Conservation (phyloP, 2,888 invertebrate species). For the Folsomia manolachei region DNA sequence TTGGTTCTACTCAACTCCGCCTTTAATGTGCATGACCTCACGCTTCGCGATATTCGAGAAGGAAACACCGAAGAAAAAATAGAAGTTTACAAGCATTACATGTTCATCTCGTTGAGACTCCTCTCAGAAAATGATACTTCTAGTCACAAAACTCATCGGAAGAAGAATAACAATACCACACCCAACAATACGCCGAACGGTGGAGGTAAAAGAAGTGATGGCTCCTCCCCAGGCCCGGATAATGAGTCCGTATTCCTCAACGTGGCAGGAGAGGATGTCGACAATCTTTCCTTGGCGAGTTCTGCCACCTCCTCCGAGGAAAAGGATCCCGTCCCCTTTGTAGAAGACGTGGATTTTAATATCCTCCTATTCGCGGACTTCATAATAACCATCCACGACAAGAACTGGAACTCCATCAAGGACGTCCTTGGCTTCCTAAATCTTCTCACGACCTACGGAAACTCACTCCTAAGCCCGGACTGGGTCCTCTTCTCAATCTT, state of each 20-base stretch:
- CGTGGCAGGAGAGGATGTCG: not conserved
- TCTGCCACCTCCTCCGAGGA: not conserved
- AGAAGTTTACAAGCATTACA: slow-evolving; percentile 18
- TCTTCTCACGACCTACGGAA: not conserved
- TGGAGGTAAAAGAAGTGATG: too few species aligned
- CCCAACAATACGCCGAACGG: not conserved
- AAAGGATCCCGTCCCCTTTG: not conserved
- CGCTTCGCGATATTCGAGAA: slow-evolving; percentile 16
- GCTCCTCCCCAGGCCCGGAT: not conserved
- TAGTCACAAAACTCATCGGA: not conserved
- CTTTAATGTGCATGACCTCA: slow-evolving; percentile 20
- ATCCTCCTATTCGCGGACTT: slow-evolving; percentile 16
- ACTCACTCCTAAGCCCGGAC: slow-evolving; percentile 6
- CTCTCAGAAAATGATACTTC: slow-evolving; percentile 5
- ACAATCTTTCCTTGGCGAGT: not conserved
- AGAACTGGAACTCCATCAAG: slow-evolving; percentile 13
- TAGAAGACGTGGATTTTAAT: slow-evolving; percentile 19
- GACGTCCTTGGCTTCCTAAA: slow-evolving; percentile 18
- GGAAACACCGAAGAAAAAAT: slow-evolving; percentile 18
- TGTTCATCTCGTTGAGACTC: slow-evolving; percentile 13
- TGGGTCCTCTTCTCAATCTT: slow-evolving; percentile 21
- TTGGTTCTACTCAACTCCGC: slow-evolving; percentile 9
- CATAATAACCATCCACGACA: slow-evolving; percentile 19
- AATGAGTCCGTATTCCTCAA: not conserved
- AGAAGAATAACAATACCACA: not conserved